Base-by-base conservation (phyloP, 2,797 vertebrate genomes). In the Catamblyrhynchus diadema region DNA sequence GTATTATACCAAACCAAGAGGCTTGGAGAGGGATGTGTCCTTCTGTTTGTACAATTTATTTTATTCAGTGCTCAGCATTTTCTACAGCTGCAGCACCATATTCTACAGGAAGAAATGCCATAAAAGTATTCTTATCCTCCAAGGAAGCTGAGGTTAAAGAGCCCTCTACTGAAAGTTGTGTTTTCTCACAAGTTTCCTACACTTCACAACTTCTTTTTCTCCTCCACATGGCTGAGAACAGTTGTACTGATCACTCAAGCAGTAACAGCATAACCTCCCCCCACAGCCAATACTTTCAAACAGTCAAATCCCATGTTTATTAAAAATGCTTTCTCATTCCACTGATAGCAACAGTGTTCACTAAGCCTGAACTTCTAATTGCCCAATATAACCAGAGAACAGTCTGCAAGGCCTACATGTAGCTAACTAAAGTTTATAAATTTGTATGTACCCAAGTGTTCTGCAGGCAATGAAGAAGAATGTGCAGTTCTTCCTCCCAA, bases 101-200 rank as follows among this genome's bases (percentile, higher is more conserved):
- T 45, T 62, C 54, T 65, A 4, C 27, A 57, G 54, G 24, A 80
- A 66, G 8, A 91, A 93, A 74, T 2, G 5, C 13, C 18, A 10
- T 12, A 5, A 8, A 57, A 41, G 3, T 53, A 50, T 17, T 39
- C n/a, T 47, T 54, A 73, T 70, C 13, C 25, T 82, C 37, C 33
- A 85, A 67, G 33, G 44, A 85, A 88, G 17, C n/a, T 71, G 35
- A 64, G 51, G 56, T 80, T 91, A 33, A 92, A 82, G 42, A 87
- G 72, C 71, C 61, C 45, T 91, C 87, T 89, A 57, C 71, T 24
- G 32, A 94, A 87, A 80, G 33, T 13, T 64, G 22, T 32, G 14
- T 44, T 86, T 86, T 73, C 51, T 66, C 60, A 61, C 35, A 70
- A n/a, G 30, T 48, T 53, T 74, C 14, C 35, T 64, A 5, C 22